Percentiles rank a stretch among this genome's conserved stretches.
Conservation (phyloP, 2,797 vertebrate species). For the Enteromius treurensis region DNA sequence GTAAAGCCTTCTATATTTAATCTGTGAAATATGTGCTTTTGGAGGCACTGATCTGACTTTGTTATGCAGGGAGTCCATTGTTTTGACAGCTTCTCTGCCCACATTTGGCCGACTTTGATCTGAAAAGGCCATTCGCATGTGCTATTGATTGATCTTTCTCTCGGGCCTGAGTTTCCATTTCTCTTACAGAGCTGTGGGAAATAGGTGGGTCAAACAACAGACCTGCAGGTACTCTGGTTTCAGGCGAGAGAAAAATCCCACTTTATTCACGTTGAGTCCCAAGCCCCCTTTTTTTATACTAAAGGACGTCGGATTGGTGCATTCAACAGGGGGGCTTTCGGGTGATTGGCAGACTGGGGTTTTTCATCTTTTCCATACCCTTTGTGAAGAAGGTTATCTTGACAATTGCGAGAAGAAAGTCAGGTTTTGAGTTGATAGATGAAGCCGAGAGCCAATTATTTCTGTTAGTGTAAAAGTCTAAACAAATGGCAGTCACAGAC, state of each 20-base stretch:
- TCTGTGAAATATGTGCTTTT: slow-evolving; percentile 45
- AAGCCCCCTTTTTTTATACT: slow-evolving; percentile 27
- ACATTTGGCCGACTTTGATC: slow-evolving; percentile 55
- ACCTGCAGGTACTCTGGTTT: slow-evolving; percentile 28
- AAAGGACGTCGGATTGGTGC: slow-evolving; percentile 24
- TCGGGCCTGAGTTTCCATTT: slow-evolving; percentile 34
- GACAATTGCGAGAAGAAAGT: slow-evolving; percentile 38
- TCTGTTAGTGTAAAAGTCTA: slow-evolving; percentile 55
- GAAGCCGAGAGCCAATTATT: slow-evolving; percentile 52
- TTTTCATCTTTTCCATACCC: slow-evolving; percentile 38
- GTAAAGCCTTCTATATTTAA: slow-evolving; percentile 52
- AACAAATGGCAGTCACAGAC: slow-evolving; percentile 53
- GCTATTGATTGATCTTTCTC: slow-evolving; percentile 55
- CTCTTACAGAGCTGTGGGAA: slow-evolving; percentile 26
- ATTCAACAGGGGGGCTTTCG: slow-evolving; percentile 35
- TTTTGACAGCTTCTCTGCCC: slow-evolving; percentile 55
- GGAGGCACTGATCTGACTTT: slow-evolving; percentile 39
- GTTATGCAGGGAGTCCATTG: slow-evolving; percentile 46
- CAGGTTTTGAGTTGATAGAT: slow-evolving; percentile 55
- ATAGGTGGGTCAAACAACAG: slow-evolving; percentile 34
- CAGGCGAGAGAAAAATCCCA: slow-evolving; percentile 10
- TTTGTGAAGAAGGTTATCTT: slow-evolving; percentile 58
- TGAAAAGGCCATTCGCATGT: slow-evolving; percentile 55
- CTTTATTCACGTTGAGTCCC: slow-evolving; percentile 25
- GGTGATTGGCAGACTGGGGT: background rate